Evolutionary conservation across 2,888 invertebrate genomes (phyloP).

Genomic region (Amphipoea oculea): DNA sequence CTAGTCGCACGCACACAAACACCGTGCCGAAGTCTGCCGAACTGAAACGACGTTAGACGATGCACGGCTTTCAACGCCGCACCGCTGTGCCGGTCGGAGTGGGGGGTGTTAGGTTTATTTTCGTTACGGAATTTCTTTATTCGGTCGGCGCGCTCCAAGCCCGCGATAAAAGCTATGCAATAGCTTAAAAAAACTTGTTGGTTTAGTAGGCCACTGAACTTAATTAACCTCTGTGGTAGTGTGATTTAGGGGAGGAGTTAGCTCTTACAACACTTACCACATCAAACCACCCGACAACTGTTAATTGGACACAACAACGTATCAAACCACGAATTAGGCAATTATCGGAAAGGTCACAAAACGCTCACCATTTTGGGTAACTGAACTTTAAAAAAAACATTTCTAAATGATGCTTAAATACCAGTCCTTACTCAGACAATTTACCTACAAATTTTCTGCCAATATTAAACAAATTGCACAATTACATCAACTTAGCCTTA

Average conservation of each 20-base stretch:
- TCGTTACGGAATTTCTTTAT: too few relatives aligned
- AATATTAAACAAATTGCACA: slow-evolving; percentile 55
- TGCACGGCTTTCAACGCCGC: too few relatives aligned
- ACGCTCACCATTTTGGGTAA: background rate
- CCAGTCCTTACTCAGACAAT: slow-evolving; percentile 26
- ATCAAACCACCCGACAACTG: background rate
- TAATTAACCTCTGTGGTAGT: background rate
- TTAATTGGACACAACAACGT: slow-evolving; percentile 35
- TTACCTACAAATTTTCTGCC: slow-evolving; percentile 34
- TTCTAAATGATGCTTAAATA: slow-evolving; percentile 40
- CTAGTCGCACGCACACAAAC: too few relatives aligned
- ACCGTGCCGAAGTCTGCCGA: too few relatives aligned
- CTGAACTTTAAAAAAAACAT: slow-evolving; percentile 37
- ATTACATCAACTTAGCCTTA: slow-evolving; percentile 73
- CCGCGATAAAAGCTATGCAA: too few relatives aligned
- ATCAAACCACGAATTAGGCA: slow-evolving; percentile 26
- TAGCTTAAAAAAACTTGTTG: background rate
- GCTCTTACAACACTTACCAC: background rate
- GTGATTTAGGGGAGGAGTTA: too few relatives aligned
- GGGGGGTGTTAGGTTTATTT: too few relatives aligned
- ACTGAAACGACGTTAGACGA: too few relatives aligned
- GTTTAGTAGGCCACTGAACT: background rate
- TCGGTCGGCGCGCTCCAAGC: too few relatives aligned
- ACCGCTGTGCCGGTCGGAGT: too few relatives aligned
- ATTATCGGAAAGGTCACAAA: slow-evolving; percentile 31